Base-by-base conservation (phyloP, 1,140 invertebrate species). In the Drosophila bipectinata region DNA sequence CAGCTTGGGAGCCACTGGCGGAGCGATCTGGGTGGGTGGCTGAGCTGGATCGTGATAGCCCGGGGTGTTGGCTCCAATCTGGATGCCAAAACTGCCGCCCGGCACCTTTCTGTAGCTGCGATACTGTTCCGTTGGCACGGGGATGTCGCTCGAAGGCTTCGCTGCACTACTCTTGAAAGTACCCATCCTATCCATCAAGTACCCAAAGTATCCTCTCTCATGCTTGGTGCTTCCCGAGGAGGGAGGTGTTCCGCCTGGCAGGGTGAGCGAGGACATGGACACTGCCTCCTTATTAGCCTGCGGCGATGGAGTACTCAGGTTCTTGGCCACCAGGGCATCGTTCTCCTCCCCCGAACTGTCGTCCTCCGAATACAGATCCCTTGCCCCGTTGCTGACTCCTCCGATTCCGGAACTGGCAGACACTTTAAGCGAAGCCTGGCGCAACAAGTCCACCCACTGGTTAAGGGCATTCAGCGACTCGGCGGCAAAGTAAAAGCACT, bases 401-500 rank as follows among this genome's bases (percentile, higher is more conserved):
- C 28, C 26, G 37, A 64, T 5, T 58, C 59, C 44, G 49, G 32
- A 24, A 8, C 30, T 37, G 3, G 32, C 62, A 7, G 73, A 72
- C 34, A 81, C 10, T 51, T 90, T 92, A 18, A 96, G 90, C 7
- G 96, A 96, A 39, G 95, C 95, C 77, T 94, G 93, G 47, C 94
- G 94, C 21, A 97, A 93, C 69, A 94, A 94, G 73, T 96, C 95
- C 8, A 96, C 92, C 96, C 96, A 97, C 32, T 94, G 92, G 51
- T 93, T 93, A 74, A 97, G 93, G 55, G 95, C 94, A 79, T 97
- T 96, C 66, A 94, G 93, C 21, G 95, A 94, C 77, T 98, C 97
- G 47, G 96, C 96, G 0, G 97, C 96, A 93, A 98, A 98, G 91
- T 97, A 97, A 92, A 98, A 98, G 51, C 95, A 96, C 7, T 96